Evolutionary conservation across 2,113 vertebrate species (phyloP), one percentile per base, ranked within the genome.

Genomic region (Accipiter virgatus): DNA sequence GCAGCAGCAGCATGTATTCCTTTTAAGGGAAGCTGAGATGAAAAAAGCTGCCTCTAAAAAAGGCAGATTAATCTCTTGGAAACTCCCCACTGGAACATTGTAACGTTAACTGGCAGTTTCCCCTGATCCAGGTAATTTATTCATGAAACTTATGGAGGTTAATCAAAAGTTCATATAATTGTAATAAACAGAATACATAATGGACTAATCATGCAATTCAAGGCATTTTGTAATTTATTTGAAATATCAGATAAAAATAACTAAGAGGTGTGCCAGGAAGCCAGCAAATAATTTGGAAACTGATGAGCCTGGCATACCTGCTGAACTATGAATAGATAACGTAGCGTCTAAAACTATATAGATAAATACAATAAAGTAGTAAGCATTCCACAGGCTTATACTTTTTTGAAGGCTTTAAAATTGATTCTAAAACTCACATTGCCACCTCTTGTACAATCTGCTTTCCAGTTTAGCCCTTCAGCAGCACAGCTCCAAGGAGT

Each of bases 221-320:
- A 97, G 93, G 87, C 94, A 95, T 97, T 98, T 97, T 97, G 93
- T 94, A 98, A 98, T 98, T 97, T 97, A 96, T 97, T 98, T 97
- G 87, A 97, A 97, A 98, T 96, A 97, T 97, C 97, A 97, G 97
- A 98, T 98, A 97, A 98, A 98, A 98, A 98, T 98, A 98, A 96
- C 96, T 96, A 94, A 96, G 97, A 97, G 97, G 97, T 97, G 96
- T 97, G 94, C 97, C 96, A 97, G 96, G 97, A 97, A 98, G 96
- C 73, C 95, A 95, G 95, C 95, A 96, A 97, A 97, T 97, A 97
- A 98, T 98, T 97, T 98, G 92, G 96, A 96, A 97, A 96, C 89
- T 97, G 97, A 97, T 97, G 97, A 98, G 95, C 67, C 2, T 97
- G 95, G 62, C 93, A 92, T 97, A 97, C 95, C 95, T 96, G 93